Evolutionary conservation across 2,797 vertebrate genomes (phyloP), one percentile per base, ranked within the genome.

Genomic region (Miichthys miiuy): DNA sequence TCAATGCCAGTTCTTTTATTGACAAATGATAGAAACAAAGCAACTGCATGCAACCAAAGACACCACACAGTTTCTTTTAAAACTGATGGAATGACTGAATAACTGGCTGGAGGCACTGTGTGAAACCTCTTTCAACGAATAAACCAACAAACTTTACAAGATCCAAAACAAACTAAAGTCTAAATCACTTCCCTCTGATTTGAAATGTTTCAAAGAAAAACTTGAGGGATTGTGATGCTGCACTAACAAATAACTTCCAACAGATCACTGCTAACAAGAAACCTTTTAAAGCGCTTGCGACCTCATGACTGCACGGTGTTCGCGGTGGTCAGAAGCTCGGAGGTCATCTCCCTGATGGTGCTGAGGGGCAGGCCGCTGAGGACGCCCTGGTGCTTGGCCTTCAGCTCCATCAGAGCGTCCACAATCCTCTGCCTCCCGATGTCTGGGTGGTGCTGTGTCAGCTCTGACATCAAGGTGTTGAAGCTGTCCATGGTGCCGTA

Each of bases 281-380:
- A 11, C 0, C 1, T 12, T 1, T 27, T 5, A 5, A 8, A 25
- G 4, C 0, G 3, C 0, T 7, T 7, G 9, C n/a, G 1, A 63
- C n/a, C 11, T 87, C 50, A 75, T 2, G 1, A 16, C 20, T 64
- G 10, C 0, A 38, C 20, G 25, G 34, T 3, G 1, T 5, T n/a
- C 0, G 4, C 23, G 0, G 78, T 11, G 55, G 23, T 87, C 30
- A 96, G 90, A 3, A 94, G 79, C 44, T 92, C 83, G 2, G 95
- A 95, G 0, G 84, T 80, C 94, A 95, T 94, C 18, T 94, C 89
- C 34, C 80, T 70, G 57, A 96, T 92, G 44, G 65, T 80, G 16
- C 63, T 60, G 58, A 95, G 87, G 0, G 93, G 90, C 34, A 95
- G 76, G 27, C 91, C 71, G 23, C 72, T 55, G 27, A 95, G 91